Percentiles rank a stretch among this genome's conserved stretches.
Evolutionary conservation across 2,113 vertebrate species (phyloP).

Genomic region (Tetraodon nigroviridis): DNA sequence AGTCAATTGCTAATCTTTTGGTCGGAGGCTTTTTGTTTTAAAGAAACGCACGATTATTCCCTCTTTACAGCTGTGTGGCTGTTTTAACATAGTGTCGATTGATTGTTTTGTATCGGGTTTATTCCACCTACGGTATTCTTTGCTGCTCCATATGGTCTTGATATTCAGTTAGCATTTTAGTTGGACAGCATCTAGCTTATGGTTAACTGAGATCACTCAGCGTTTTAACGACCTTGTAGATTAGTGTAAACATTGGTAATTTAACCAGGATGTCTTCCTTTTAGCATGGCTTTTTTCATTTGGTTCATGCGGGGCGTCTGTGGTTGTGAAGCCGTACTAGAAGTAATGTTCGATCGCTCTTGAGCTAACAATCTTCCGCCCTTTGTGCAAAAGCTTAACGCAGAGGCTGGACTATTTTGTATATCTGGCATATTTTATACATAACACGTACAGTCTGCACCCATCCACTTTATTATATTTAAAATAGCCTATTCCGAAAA

Average conservation of each 20-base stretch:
- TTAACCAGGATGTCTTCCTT: background rate
- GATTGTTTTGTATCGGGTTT: background rate
- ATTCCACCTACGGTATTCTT: background rate
- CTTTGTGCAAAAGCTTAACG: conserved; percentile 52
- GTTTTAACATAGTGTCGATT: background rate
- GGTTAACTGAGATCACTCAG: background rate
- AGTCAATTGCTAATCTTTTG: background rate
- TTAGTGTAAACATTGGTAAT: background rate
- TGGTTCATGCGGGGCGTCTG: background rate
- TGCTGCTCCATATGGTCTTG: conserved; percentile 17
- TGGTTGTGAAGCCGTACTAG: conserved; percentile 2
- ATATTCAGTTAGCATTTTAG: conserved; percentile 13
- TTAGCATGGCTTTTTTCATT: background rate
- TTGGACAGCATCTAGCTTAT: conserved; percentile 4
- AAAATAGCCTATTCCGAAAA: too few relatives aligned
- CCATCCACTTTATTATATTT: too few relatives aligned
- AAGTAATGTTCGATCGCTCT: conserved; percentile 15
- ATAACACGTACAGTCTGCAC: too few relatives aligned
- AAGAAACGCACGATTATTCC: background rate
- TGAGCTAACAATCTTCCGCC: conserved; percentile 51
- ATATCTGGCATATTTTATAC: conserved; percentile 12
- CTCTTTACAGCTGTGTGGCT: background rate
- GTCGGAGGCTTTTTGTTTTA: background rate
- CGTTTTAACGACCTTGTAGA: background rate
- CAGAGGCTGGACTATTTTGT: background rate